phyloP scores from a whole-genome alignment of 2,113 vertebrate species.

The Cryptomyrus ogoouensis region DNA sequence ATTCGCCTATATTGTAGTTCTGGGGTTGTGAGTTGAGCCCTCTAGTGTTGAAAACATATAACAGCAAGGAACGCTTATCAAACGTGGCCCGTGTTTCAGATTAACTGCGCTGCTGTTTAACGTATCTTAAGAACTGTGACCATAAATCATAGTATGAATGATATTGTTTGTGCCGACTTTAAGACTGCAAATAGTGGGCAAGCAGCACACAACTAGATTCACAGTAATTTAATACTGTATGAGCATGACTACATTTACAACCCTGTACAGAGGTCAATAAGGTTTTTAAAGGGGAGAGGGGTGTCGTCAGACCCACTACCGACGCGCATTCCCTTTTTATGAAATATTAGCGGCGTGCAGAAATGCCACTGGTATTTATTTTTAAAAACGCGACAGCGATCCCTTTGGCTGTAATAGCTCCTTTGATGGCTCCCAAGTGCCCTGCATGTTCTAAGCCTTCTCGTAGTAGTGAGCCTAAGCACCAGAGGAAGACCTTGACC shows the following conservation, averaged over 20 bases:
- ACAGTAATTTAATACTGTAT: neutral
- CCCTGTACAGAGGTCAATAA: neutral
- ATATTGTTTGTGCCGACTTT: neutral
- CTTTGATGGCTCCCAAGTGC: no score
- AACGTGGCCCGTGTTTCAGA: neutral
- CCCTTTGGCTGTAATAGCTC: neutral
- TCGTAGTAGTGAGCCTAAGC: no score
- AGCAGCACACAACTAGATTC: neutral
- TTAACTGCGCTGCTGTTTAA: neutral
- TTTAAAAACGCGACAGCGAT: neutral
- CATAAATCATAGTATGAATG: neutral
- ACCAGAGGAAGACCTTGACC: no score
- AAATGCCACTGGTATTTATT: neutral
- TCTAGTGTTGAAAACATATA: slow-evolving; percentile 8
- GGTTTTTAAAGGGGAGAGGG: neutral
- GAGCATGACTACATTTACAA: neutral
- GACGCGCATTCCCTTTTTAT: neutral
- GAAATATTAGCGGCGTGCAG: neutral
- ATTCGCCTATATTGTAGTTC: neutral
- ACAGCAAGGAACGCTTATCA: neutral
- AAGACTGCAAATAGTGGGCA: neutral
- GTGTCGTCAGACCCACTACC: neutral
- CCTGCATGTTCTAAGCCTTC: no score
- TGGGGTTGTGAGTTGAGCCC: neutral
- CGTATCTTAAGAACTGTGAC: neutral